Evolutionary conservation across 2,113 vertebrate species (phyloP), one percentile per base, ranked within the genome.

Genomic region (Xerus inauris): DNA sequence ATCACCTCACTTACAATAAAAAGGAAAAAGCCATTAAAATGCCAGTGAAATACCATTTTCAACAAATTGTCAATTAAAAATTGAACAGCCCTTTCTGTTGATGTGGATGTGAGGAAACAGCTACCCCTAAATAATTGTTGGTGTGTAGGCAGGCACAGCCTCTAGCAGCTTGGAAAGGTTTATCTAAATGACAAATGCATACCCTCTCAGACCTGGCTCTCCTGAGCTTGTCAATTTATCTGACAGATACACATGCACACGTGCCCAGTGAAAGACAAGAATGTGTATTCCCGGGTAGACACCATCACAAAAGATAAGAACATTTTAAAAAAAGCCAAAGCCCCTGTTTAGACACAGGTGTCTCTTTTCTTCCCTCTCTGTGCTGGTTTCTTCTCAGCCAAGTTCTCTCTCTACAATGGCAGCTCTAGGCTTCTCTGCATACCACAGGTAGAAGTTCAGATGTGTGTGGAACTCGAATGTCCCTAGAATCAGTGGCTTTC

Each of bases 281-380:
- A 2, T 17, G 0, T 3, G 1, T 49, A 0, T 51, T 42, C 40
- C 42, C 47, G 45, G 40, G 7, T 5, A 13, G 87, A 5, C 14
- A 22, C 6, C 2, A 0, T 26, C 72, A 64, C 22, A 7, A 19
- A 69, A 57, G 45, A n/a, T 71, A 0, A 26, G 75, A 30, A 4
- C 32, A 10, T 54, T 67, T 59, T 26, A 32, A 42, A 51, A 45
- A 45, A 49, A n/a, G 19, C 14, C 3, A 11, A 24, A 8, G 3
- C 24, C 57, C 3, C 16, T 1, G 35, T 26, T 42, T 0, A 6
- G 24, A 30, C 3, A 0, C 26, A 28, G 3, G 32, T 38, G 0
- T 20, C 54, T 7, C 6, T n/a, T 38, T 35, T 9, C 28, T 0
- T 30, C 14, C 7, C 2, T 24, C 19, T 19, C 30, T 40, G 11